phyloP scores from a whole-genome alignment of 2,888 invertebrate genomes.

The Melanargia galathea region DNA sequence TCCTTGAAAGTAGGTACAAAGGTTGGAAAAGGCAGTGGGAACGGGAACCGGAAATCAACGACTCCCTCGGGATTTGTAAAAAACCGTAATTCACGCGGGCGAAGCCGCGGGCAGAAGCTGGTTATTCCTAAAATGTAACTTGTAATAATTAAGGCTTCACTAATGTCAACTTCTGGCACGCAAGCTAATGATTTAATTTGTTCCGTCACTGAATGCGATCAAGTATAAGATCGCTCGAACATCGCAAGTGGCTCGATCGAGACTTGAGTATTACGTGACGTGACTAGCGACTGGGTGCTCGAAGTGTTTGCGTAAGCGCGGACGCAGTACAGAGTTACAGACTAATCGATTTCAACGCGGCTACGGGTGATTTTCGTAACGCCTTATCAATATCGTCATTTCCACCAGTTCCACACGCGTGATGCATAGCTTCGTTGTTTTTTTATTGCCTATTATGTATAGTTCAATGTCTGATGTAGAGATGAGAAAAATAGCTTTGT shows the following conservation, averaged over 20 bases:
- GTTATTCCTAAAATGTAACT: no score
- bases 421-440: background rate
- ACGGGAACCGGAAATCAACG: no score
- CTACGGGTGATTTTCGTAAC: slow-evolving; percentile 73
- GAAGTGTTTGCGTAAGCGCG: slow-evolving; percentile 73
- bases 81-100: no score
- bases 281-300: slow-evolving; percentile 66
- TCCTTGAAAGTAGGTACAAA: no score
- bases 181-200: no score
- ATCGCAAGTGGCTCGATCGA: slow-evolving; percentile 63
- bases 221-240: slow-evolving; percentile 44
- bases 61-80: no score
- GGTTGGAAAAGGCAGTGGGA: no score
- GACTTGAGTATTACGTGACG: slow-evolving; percentile 72
- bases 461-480: background rate
- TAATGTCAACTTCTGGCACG: no score
- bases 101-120: no score
- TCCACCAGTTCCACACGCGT: slow-evolving; percentile 31
- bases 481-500: no score
- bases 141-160: no score
- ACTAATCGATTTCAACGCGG: slow-evolving; percentile 77
- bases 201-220: no score
- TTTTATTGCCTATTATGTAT: background rate
- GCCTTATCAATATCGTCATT: slow-evolving; percentile 57
- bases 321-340: slow-evolving; percentile 56